A percentile compares a stretch with the other conserved stretches of the same genome.
Conservation (phyloP, 1,140 invertebrate genomes). For the Frieseomelitta varia region DNA sequence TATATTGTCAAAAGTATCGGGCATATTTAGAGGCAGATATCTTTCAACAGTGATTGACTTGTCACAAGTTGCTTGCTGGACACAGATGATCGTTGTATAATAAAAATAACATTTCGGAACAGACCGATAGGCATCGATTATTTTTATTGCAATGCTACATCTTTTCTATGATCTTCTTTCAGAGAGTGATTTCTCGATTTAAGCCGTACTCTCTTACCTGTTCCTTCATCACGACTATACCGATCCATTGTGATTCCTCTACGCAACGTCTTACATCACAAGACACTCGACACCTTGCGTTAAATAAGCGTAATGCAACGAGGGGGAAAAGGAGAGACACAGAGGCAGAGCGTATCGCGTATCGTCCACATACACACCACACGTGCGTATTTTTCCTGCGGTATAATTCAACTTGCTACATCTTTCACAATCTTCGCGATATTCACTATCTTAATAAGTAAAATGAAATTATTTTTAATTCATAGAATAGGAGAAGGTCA, state of each 20-base stretch:
- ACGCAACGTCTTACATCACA: slow-evolving; percentile 23
- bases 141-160: not conserved
- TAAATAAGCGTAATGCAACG: slow-evolving; percentile 19
- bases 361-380: slow-evolving; percentile 20
- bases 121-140: not conserved
- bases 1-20: no score
- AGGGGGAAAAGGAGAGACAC: not conserved
- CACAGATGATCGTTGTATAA: not conserved
- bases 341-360: slow-evolving; percentile 20
- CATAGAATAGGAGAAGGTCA: no score
- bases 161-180: not conserved
- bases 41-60: no score
- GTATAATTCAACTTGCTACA: not conserved
- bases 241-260: slow-evolving; percentile 28
- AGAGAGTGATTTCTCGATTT: not conserved
- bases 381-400: slow-evolving; percentile 41
- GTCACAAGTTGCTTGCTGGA: no score
- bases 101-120: not conserved
- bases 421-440: not conserved
- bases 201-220: not conserved
- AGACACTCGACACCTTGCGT: slow-evolving; percentile 23
- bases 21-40: no score
- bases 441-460: not conserved
- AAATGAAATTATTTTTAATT: not conserved
- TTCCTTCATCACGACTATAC: not conserved